These are phyloP conservation scores for Lepidurus arcticus DNA, from an alignment of 1,140 invertebrate species.

Conservation along the genomic window DNA sequence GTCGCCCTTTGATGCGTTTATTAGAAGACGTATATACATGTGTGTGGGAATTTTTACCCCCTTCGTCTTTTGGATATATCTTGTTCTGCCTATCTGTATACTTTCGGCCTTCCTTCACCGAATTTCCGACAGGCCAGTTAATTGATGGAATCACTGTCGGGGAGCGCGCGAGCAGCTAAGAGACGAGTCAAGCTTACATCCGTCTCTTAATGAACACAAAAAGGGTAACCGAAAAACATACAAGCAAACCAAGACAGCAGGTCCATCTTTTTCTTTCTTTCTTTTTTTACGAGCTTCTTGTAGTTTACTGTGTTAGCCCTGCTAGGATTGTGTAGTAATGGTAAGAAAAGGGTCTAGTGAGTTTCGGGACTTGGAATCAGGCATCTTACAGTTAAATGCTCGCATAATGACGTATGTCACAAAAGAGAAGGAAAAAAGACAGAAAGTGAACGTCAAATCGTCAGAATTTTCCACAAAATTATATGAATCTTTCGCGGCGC, in stretches of 20 bases:
- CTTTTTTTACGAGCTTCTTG: background rate
- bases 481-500: no score
- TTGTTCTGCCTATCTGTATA: background rate
- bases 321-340: no score
- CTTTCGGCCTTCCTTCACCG: background rate
- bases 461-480: no score
- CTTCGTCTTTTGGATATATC: background rate
- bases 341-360: no score
- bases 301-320: no score
- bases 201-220: background rate
- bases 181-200: slow-evolving; percentile 21
- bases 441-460: no score
- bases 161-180: slow-evolving; percentile 10
- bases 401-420: background rate
- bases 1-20: background rate
- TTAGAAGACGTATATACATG: background rate
- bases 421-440: background rate
- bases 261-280: background rate
- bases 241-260: slow-evolving; percentile 30
- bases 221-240: slow-evolving; percentile 5
- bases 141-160: slow-evolving; percentile 18
- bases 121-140: slow-evolving; percentile 21
- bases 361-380: no score
- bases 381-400: no score
- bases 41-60: background rate